Evolutionary conservation across 2,113 vertebrate species (phyloP).

Genomic region (Diadophis punctatus): DNA sequence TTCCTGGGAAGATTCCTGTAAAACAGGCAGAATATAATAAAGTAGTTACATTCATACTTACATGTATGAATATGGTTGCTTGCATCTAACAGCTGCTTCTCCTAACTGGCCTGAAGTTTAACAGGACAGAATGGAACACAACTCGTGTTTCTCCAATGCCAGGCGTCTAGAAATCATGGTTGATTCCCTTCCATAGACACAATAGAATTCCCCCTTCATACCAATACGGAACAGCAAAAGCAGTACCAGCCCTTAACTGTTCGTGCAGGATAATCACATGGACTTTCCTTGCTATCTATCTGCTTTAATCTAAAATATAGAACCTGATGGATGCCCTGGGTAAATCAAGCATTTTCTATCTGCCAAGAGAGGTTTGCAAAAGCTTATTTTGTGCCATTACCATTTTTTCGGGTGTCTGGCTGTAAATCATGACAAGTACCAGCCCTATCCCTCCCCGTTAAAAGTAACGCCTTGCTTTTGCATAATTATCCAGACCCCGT

Average conservation of each 20-base stretch:
- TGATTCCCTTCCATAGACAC: constrained; percentile 10
- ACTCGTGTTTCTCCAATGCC: constrained; percentile 26
- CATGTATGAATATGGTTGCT: neutral
- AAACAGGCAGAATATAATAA: neutral
- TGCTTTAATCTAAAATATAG: constrained; percentile 70
- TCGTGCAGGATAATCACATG: constrained; percentile 38
- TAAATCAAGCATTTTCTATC: constrained; percentile 74
- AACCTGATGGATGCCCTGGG: constrained; percentile 68
- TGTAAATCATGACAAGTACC: constrained; percentile 74
- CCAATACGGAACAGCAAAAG: constrained; percentile 59
- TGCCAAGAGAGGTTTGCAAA: constrained; percentile 70
- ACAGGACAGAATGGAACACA: neutral
- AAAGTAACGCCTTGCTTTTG: constrained; percentile 73
- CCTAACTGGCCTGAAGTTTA: constrained; percentile 56
- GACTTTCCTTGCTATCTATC: constrained; percentile 72
- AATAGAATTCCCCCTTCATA: constrained; percentile 33
- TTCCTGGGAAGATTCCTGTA: neutral
- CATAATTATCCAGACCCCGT: constrained; percentile 70
- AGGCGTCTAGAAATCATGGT: constrained; percentile 37
- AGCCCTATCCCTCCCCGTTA: constrained; percentile 70
- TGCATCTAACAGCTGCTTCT: constrained; percentile 45
- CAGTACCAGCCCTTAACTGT: constrained; percentile 29
- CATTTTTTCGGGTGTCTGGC: constrained; percentile 66
- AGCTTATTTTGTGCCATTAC: constrained; percentile 73
- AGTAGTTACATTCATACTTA: neutral